Percentiles rank a stretch among this genome's conserved stretches.
These are phyloP conservation scores for Junonia oenone DNA, from an alignment of 2,888 invertebrate species.

Conservation along the genomic window DNA sequence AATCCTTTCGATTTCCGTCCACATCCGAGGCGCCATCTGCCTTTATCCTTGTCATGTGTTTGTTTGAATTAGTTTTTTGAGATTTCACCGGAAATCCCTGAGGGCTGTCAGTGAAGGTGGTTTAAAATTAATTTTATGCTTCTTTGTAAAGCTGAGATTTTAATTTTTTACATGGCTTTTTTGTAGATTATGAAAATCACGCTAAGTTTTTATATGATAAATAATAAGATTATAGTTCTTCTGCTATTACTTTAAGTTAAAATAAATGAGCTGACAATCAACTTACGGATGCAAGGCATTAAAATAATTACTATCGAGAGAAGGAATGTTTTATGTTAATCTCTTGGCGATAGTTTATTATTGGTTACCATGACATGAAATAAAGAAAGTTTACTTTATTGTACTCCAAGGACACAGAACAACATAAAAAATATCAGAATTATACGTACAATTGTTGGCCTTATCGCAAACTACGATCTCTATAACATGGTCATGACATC, in stretches of 20 bases:
- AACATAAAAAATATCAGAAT: no score
- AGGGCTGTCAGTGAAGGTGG: conserved; percentile 17
- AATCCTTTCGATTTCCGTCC: conserved; percentile 74
- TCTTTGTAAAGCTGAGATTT: neutral
- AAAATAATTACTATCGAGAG: no score
- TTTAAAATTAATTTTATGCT: conserved; percentile 12
- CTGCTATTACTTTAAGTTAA: neutral
- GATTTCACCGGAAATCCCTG: conserved; percentile 66
- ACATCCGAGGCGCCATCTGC: conserved; percentile 68
- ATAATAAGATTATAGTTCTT: neutral
- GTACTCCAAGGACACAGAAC: no score
- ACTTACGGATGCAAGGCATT: neutral
- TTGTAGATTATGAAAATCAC: neutral
- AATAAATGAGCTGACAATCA: neutral
- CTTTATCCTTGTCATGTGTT: conserved; percentile 64
- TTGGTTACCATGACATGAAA: no score
- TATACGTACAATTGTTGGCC: no score
- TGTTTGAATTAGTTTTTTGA: conserved; percentile 63
- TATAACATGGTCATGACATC: no score
- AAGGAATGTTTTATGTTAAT: no score
- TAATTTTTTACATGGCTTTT: neutral
- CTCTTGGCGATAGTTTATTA: no score
- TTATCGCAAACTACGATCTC: no score
- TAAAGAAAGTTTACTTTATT: no score
- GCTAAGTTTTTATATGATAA: neutral